Base-by-base conservation (phyloP, 2,113 vertebrate genomes). In the Mola mola region DNA sequence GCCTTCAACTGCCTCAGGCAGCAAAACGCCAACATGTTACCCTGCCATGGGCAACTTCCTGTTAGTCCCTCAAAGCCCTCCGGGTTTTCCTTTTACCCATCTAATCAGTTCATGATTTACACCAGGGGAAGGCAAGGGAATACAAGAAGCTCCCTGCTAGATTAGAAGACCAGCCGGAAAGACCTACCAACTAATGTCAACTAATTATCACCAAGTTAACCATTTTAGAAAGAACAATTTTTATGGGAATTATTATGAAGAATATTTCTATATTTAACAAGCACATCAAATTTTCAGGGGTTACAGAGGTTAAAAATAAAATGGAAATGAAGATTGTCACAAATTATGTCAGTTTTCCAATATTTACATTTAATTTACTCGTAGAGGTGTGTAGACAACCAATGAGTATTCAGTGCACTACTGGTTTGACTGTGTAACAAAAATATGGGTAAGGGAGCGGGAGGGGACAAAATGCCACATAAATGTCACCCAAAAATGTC, bases 401-500 rank as follows among this genome's bases (percentile, higher is more conserved):
- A n/a, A n/a, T n/a, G n/a, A n/a, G n/a, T n/a, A n/a, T n/a, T n/a
- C n/a, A n/a, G n/a, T n/a, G n/a, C n/a, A n/a, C n/a, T n/a, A n/a
- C n/a, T n/a, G n/a, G n/a, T n/a, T n/a, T n/a, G n/a, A n/a, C n/a
- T n/a, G n/a, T n/a, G n/a, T n/a, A n/a, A n/a, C n/a, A n/a, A n/a
- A n/a, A n/a, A n/a, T n/a, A n/a, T n/a, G n/a, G n/a, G n/a, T n/a
- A n/a, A n/a, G n/a, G n/a, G n/a, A n/a, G n/a, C n/a, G n/a, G n/a
- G n/a, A n/a, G n/a, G 46, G 82, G 62, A 79, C 58, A 47, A 86
- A 89, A 90, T 84, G 84, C 79, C 88, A 82, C 61, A 82, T 55
- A 83, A 89, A 89, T 88, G 85, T 82, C 81, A 83, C 28, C 43
- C 40, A 66, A 37, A 86, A 87, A 89, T 86, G 83, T 77, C 86